Evolutionary conservation across 2,113 vertebrate species (phyloP).

Genomic region (Alectura lathami): DNA sequence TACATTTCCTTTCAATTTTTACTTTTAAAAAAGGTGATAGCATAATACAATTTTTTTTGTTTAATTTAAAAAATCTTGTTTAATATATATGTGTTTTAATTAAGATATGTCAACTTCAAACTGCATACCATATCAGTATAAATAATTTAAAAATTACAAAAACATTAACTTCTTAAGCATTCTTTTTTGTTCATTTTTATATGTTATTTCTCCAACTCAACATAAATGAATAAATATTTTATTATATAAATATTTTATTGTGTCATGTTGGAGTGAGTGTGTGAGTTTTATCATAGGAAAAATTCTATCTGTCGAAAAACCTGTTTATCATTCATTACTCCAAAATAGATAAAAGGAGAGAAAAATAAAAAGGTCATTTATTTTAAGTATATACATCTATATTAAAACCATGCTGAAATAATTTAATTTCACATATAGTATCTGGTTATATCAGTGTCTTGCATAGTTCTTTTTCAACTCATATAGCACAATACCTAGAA

Average conservation of each 20-base stretch:
- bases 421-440: neutral
- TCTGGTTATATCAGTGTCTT: neutral
- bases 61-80: neutral
- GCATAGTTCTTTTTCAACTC: neutral
- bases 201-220: neutral
- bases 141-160: neutral
- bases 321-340: neutral
- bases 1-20: neutral
- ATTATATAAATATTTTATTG: neutral
- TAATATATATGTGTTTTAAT: neutral
- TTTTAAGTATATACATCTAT: neutral
- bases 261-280: neutral
- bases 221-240: neutral
- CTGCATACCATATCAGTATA: neutral
- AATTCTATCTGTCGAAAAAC: neutral
- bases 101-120: neutral
- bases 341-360: neutral
- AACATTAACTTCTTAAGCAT: neutral
- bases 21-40: accelerated
- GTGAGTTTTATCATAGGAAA: neutral
- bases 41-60: neutral
- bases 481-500: neutral
- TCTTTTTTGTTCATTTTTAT: neutral
- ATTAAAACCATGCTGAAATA: neutral
- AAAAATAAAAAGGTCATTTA: neutral